phyloP scores from a whole-genome alignment of 1,140 invertebrate species.

The Probaryconus sp. region DNA sequence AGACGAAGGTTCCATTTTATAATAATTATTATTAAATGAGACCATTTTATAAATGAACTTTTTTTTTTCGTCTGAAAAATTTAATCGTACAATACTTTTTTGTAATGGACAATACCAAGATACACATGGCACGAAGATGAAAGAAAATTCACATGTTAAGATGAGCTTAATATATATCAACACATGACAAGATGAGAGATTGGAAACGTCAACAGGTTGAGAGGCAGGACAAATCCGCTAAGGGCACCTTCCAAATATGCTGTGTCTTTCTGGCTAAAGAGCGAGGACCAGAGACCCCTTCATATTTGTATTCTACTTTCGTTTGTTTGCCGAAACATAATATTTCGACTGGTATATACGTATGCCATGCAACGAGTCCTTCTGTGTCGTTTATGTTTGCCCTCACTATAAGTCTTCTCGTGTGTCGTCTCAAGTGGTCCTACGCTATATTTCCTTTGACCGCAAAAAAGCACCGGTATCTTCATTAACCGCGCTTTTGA shows the following conservation, averaged over 20 bases:
- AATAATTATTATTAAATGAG: no score
- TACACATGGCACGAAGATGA: no score
- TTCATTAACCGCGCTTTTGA: constrained; percentile 41
- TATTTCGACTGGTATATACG: constrained; percentile 69
- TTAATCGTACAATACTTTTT: no score
- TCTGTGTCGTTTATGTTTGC: constrained; percentile 61
- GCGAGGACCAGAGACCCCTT: constrained; percentile 54
- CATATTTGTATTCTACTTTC: constrained; percentile 75
- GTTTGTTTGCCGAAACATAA: constrained; percentile 74
- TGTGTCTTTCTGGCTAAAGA: constrained; percentile 48
- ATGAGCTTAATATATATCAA: constrained; percentile 41
- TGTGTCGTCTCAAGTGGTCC: constrained; percentile 61
- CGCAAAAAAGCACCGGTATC: constrained; percentile 44
- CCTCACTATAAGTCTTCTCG: constrained; percentile 56
- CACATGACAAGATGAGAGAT: constrained; percentile 62
- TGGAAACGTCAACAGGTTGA: constrained; percentile 71
- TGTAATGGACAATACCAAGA: no score
- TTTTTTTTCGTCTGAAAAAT: no score
- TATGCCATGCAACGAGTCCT: constrained; percentile 51
- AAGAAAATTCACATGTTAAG: constrained; percentile 12
- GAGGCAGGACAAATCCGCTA: constrained; percentile 58
- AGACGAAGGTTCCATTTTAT: no score
- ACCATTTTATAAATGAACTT: no score
- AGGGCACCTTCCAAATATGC: constrained; percentile 47
- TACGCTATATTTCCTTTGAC: constrained; percentile 42